These are phyloP conservation scores for Aromia moschata DNA, from an alignment of 2,888 invertebrate species.

Conservation along the genomic window DNA sequence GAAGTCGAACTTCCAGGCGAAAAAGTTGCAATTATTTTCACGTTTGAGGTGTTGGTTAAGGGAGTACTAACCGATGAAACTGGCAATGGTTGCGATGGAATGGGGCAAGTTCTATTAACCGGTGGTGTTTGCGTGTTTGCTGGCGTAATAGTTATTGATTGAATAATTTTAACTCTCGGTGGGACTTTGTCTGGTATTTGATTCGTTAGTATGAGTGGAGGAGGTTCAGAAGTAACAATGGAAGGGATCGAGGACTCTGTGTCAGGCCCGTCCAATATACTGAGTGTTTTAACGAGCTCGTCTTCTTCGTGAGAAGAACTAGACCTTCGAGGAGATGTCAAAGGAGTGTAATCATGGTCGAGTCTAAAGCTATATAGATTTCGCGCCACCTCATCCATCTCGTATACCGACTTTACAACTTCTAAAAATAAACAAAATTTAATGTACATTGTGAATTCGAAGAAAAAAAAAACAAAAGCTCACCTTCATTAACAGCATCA, in stretches of 20 bases:
- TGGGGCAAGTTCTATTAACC: conserved; percentile 13
- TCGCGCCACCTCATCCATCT: conserved; percentile 63
- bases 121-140: conserved; percentile 22
- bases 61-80: neutral
- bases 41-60: neutral
- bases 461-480: too few species aligned
- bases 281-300: conserved; percentile 60
- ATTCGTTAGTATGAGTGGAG: conserved; percentile 33
- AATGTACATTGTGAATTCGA: too few species aligned
- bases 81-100: neutral
- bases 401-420: conserved; percentile 41
- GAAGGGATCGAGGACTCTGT: conserved; percentile 25
- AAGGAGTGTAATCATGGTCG: conserved; percentile 84
- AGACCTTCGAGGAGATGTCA: conserved; percentile 71
- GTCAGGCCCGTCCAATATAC: conserved; percentile 56
- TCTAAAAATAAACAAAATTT: too few species aligned
- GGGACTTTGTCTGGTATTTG: conserved; percentile 30
- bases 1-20: neutral
- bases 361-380: conserved; percentile 71
- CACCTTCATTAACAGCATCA: conserved; percentile 44
- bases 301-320: conserved; percentile 57
- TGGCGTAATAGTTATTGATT: conserved; percentile 36
- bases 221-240: conserved; percentile 29
- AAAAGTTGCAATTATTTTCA: too few species aligned
- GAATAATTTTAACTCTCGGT: conserved; percentile 39